Conservation (phyloP, 2,888 invertebrate genomes). For the Biston stratarius region DNA sequence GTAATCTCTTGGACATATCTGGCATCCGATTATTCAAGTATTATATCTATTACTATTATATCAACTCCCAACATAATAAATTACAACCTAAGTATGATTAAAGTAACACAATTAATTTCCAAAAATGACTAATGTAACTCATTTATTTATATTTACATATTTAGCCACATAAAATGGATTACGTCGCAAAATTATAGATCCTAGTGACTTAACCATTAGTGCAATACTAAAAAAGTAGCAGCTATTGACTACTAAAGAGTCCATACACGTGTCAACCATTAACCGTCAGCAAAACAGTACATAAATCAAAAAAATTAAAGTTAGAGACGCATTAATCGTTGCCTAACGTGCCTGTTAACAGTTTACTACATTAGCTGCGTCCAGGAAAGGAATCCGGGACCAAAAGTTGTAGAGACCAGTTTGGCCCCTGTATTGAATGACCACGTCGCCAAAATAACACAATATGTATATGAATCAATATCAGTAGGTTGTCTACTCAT, state of each 20-base stretch:
- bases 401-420: slow-evolving; percentile 26
- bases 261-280: neutral
- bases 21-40: no score
- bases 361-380: slow-evolving; percentile 26
- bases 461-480: neutral
- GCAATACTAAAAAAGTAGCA: neutral
- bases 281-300: slow-evolving; percentile 13
- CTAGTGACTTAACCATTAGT: neutral
- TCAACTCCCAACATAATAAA: no score
- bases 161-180: no score
- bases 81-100: no score
- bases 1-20: no score
- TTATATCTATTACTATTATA: no score
- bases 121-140: no score
- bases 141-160: no score
- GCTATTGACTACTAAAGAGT: slow-evolving; percentile 1
- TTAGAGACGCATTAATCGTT: slow-evolving; percentile 23
- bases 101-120: no score
- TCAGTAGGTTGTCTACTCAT: slow-evolving; percentile 13
- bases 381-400: slow-evolving; percentile 29
- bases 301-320: slow-evolving; percentile 21
- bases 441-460: slow-evolving; percentile 23
- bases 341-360: slow-evolving; percentile 31
- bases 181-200: no score
- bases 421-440: slow-evolving; percentile 24